Evolutionary conservation across 2,113 vertebrate genomes (phyloP), one percentile per base, ranked within the genome.

Genomic region (Craseonycteris thonglongyai): DNA sequence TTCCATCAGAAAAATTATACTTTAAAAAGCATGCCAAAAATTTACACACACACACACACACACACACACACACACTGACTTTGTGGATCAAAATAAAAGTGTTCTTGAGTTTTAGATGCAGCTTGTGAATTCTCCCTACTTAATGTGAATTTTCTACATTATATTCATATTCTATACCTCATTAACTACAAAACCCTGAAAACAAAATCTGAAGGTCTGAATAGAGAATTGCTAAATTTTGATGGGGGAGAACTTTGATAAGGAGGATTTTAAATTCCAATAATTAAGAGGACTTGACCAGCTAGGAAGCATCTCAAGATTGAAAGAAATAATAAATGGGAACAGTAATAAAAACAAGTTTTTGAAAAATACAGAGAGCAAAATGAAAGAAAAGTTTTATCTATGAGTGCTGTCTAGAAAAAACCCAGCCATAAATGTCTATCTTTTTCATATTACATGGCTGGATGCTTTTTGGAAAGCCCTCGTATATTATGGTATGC

Each of bases 1-100:
- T 95, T 90, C 56, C 88, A 65, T 19, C n/a, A 14, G 74, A 72
- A 93, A 90, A 95, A 33, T 66, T 95, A 54, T 2, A 91, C 58
- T 94, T 92, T 91, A 96, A 95, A 65, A 89, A 92, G 45, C 40
- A 72, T 68, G 59, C 68, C 65, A 80, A 91, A 97, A 94, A 90
- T 68, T 61, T 13, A 92, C 26, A 82, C 66, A 68, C 7, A 74
- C 42, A 42, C 18, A 26, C 61, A 74, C 40, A 45, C 24, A 89
- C 24, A 49, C 16, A 33, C 26, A 47, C 26, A n/a, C 8, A 30
- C 21, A 90, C 16, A 71, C 56, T 84, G 21, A 35, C n/a, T 90
- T 90, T 93, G 65, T 92, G 66, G 35, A 40, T 80, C 35, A 87
- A 93, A 91, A 74, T 66, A 79, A 80, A 92, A 18, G 4, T 71